phyloP scores from a whole-genome alignment of 1,140 invertebrate genomes.

The Aphaenogaster floridana region DNA sequence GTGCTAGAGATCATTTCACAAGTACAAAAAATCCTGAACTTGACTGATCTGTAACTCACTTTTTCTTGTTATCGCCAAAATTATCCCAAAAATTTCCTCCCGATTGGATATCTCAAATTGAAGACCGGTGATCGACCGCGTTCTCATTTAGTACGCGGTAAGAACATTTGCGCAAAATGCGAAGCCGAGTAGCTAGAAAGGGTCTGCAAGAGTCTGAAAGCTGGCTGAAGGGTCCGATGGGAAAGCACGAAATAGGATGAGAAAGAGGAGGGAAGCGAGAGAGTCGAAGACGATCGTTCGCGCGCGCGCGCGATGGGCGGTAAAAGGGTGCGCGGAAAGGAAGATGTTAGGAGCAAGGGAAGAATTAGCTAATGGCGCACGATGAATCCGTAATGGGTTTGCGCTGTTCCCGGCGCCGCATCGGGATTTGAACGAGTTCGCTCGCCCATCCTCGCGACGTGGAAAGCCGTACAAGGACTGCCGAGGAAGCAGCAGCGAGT shows the following conservation, averaged over 20 bases:
- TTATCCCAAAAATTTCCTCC: neutral
- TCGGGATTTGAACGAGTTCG: constrained; percentile 83
- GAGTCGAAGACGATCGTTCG: constrained; percentile 43
- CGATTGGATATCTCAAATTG: neutral
- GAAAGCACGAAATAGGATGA: constrained; percentile 59
- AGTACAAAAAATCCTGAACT: constrained; percentile 21
- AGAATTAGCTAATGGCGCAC: constrained; percentile 87
- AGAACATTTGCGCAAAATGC: constrained; percentile 51
- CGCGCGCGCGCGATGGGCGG: constrained; percentile 54
- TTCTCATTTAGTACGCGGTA: neutral
- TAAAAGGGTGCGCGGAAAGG: constrained; percentile 80
- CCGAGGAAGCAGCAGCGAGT: constrained; percentile 41
- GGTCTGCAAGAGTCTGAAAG: constrained; percentile 51
- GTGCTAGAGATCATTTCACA: neutral
- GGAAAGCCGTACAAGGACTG: constrained; percentile 53
- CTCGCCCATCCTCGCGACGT: constrained; percentile 64
- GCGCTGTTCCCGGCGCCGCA: constrained; percentile 84
- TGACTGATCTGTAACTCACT: neutral
- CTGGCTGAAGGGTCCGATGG: constrained; percentile 69
- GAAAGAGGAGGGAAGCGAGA: constrained; percentile 40
- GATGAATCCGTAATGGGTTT: constrained; percentile 87
- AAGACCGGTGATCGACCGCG: neutral
- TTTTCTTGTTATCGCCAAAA: neutral
- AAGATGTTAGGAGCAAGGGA: constrained; percentile 82
- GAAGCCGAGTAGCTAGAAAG: constrained; percentile 65